A percentile compares a stretch with the other conserved stretches of the same genome.
Conservation (phyloP, 2,888 invertebrate genomes). For the Nomada fabriciana region DNA sequence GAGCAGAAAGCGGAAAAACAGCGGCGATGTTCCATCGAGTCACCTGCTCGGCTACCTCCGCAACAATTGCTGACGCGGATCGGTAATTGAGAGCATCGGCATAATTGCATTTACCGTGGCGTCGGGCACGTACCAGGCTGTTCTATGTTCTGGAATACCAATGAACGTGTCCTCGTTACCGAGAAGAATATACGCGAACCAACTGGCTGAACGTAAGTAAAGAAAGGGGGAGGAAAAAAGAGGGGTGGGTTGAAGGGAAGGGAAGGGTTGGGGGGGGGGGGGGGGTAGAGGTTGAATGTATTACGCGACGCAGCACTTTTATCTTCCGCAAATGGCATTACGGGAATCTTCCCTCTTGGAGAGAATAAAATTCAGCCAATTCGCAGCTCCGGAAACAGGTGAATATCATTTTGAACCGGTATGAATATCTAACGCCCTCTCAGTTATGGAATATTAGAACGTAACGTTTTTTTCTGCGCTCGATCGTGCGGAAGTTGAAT, state of each 20-base stretch:
- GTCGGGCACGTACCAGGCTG: conserved; percentile 73
- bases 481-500: not conserved
- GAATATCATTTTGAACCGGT: conserved; percentile 48
- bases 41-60: conserved; percentile 69
- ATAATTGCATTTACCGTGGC: conserved; percentile 76
- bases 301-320: conserved; percentile 62
- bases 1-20: conserved; percentile 30
- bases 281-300: conserved; percentile 32
- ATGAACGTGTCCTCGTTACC: conserved; percentile 75
- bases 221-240: conserved; percentile 1
- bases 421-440: conserved; percentile 47
- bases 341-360: conserved; percentile 37
- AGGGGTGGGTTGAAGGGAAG: not conserved
- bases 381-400: conserved; percentile 9
- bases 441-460: conserved; percentile 8
- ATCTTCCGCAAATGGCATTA: conserved; percentile 55
- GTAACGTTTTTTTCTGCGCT: conserved; percentile 8
- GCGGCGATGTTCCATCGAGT: conserved; percentile 46
- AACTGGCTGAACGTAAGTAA: conserved; percentile 51
- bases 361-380: conserved; percentile 51
- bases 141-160: conserved; percentile 75
- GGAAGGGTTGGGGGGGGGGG: not conserved
- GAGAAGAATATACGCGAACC: conserved; percentile 50
- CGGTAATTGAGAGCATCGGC: conserved; percentile 79
- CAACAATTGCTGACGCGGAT: conserved; percentile 77